Evolutionary conservation across 1,140 invertebrate genomes (phyloP).

Genomic region (Monochamus saltuarius): DNA sequence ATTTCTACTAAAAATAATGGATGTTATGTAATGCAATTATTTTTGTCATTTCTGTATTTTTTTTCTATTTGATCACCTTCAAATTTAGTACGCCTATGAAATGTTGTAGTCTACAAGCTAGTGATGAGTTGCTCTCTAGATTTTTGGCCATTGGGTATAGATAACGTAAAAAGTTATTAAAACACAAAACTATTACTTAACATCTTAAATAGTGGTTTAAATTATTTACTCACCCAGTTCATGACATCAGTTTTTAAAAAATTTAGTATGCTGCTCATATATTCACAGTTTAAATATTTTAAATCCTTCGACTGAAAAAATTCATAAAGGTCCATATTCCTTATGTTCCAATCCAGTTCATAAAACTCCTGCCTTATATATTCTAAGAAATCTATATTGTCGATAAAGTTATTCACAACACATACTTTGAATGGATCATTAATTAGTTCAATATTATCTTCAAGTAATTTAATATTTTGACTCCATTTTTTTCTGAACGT

Average conservation of each 20-base stretch:
- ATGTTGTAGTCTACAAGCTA: no score
- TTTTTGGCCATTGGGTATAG: no score
- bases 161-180: neutral
- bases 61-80: no score
- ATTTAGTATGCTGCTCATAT: slow-evolving; percentile 57
- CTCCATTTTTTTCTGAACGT: slow-evolving; percentile 50
- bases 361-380: slow-evolving; percentile 64
- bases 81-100: no score
- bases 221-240: slow-evolving; percentile 57
- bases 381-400: slow-evolving; percentile 56
- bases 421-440: slow-evolving; percentile 58
- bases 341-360: slow-evolving; percentile 63
- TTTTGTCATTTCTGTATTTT: no score
- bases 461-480: slow-evolving; percentile 35
- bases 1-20: no score
- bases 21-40: no score
- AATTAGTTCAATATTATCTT: slow-evolving; percentile 50
- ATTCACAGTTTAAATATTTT: slow-evolving; percentile 55
- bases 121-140: no score
- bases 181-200: no score
- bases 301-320: slow-evolving; percentile 70
- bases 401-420: slow-evolving; percentile 60
- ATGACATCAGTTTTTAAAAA: slow-evolving; percentile 60
- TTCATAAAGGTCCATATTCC: slow-evolving; percentile 70
- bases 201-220: no score